Base-by-base conservation (phyloP, 2,113 vertebrate species). In the Hydropotes inermis region DNA sequence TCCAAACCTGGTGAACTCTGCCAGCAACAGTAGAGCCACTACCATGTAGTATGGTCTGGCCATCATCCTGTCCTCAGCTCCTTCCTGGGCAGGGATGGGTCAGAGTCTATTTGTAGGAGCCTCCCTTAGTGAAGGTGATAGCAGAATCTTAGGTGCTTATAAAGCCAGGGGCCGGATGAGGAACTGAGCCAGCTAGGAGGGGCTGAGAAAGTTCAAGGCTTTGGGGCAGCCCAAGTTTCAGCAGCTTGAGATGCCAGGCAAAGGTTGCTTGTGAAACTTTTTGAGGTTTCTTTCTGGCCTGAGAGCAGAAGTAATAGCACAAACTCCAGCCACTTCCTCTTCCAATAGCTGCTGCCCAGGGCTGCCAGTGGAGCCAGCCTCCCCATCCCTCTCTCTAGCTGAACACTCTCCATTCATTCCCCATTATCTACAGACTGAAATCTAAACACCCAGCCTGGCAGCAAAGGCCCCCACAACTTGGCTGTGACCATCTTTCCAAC, bases 211-310 rank as follows among this genome's bases (percentile, higher is more conserved):
- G 2, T 27, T 54, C 8, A 55, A 92, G 61, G 64, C 39, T 86
- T 83, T 15, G 70, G 5, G 6, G 70, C 47, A 90, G 28, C 23
- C 39, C 19, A 47, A 23, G 39, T 67, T 54, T 39, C n/a, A 54
- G 89, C 55, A 88, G 70, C 16, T 67, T 15, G 36, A 61, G 33
- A 79, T n/a, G 33, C 19, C 2, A 19, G 45, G 43, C 33, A 27
- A 94, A 93, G 50, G 21, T 95, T 86, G 27, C 52, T 87, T 89
- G 47, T 74, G 89, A 88, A 95, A 93, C 16, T 10, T 7, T 81
- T 86, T 94, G 58, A 78, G 93, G 60, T 89, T 89, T 92, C 28
- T 85, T 83, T 96, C 61, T 96, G 76, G 83, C 28, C 45, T 7
- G 28, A 57, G 52, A 85, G 57, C 10, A 52, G 67, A 92, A 82